Percentiles rank a stretch among this genome's conserved stretches.
Evolutionary conservation across 1,140 invertebrate genomes (phyloP).

Genomic region (Mercenaria mercenaria): DNA sequence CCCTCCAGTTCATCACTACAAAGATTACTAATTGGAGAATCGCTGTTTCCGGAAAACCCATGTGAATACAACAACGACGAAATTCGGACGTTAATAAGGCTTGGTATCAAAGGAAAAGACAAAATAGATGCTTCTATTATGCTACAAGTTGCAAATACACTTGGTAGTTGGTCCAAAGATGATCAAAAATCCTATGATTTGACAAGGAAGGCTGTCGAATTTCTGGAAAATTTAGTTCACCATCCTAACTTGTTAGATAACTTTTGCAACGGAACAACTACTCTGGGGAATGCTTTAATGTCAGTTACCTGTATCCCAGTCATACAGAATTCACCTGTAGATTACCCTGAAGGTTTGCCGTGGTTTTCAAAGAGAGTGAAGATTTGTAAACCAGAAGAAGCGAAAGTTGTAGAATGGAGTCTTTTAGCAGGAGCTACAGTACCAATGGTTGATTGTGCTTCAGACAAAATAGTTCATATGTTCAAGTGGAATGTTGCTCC

Average conservation of each 20-base stretch:
- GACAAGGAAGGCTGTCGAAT: not conserved
- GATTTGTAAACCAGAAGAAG: constrained; percentile 6
- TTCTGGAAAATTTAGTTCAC: not conserved
- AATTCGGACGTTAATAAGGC: not conserved
- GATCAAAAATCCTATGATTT: not conserved
- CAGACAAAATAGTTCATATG: not conserved
- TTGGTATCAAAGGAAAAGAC: not conserved
- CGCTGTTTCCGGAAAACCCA: constrained; percentile 12
- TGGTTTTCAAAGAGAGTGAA: not conserved
- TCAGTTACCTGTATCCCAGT: not conserved
- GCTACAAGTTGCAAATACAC: not conserved
- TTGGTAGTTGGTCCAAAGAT: not conserved
- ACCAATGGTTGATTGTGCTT: constrained; percentile 23
- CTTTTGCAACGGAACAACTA: not conserved
- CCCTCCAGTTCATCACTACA: not conserved
- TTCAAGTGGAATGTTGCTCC: constrained; percentile 18
- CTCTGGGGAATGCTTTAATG: not conserved
- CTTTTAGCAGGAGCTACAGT: constrained; percentile 2
- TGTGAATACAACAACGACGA: not conserved
- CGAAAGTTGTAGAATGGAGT: not conserved
- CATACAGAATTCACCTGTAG: not conserved
- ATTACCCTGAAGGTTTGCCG: constrained; percentile 10
- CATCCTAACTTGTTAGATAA: not conserved
- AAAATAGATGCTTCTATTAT: not conserved
- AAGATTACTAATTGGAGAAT: not conserved